phyloP scores from a whole-genome alignment of 2,888 invertebrate species.

The Brenthis hecate region DNA sequence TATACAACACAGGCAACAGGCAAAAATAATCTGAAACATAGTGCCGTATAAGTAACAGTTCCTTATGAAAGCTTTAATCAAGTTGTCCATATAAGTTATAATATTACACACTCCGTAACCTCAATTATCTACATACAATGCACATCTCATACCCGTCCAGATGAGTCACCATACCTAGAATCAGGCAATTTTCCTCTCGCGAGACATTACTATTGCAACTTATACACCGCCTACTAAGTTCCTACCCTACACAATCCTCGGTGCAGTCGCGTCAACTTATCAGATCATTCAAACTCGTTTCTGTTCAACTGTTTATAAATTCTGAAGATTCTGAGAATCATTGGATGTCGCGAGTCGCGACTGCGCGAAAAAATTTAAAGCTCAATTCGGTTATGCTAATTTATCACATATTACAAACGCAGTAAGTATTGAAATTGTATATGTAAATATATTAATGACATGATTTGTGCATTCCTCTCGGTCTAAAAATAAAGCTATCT shows the following conservation, averaged over 20 bases:
- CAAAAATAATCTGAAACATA: too few relatives aligned
- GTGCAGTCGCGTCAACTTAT: conserved; percentile 33
- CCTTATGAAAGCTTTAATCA: too few relatives aligned
- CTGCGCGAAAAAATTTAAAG: conserved; percentile 7
- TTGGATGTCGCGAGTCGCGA: conserved; percentile 1
- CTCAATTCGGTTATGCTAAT: conserved; percentile 1
- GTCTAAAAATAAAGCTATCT: too few relatives aligned
- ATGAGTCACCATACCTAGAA: conserved; percentile 26
- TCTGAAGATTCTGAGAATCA: conserved; percentile 38
- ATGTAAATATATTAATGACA: not conserved
- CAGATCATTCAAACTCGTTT: conserved; percentile 39
- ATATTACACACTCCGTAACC: conserved; percentile 8
- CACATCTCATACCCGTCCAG: not conserved
- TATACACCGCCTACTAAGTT: conserved; percentile 16
- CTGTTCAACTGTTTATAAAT: conserved; percentile 8
- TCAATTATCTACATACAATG: conserved; percentile 17
- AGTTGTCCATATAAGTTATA: not conserved
- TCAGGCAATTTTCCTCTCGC: conserved; percentile 16
- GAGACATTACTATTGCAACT: conserved; percentile 26
- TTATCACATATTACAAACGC: not conserved
- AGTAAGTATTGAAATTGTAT: not conserved
- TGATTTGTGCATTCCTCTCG: too few relatives aligned
- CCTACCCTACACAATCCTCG: conserved; percentile 29
- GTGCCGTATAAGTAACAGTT: too few relatives aligned
- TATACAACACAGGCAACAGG: too few relatives aligned